A percentile compares a stretch with the other conserved stretches of the same genome.
Evolutionary conservation across 2,797 vertebrate species (phyloP).

Genomic region (Gymnoscopelus braueri): DNA sequence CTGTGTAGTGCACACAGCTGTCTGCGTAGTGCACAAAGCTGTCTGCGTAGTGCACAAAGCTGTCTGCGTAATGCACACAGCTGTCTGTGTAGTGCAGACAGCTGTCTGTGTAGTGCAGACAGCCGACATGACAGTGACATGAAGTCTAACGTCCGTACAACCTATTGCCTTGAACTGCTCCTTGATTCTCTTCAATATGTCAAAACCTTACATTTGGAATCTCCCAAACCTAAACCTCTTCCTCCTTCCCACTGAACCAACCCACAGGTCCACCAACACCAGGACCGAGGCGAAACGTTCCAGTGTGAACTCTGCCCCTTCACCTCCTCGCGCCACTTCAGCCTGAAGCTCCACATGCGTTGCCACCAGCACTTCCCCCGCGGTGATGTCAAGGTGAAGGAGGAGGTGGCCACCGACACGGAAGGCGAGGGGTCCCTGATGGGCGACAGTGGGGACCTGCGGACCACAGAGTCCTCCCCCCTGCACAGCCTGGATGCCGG

Average conservation of each 20-base stretch:
- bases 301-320: constrained; percentile 99
- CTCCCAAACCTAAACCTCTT: neutral
- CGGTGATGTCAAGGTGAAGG: constrained; percentile 96
- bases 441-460: constrained; percentile 85
- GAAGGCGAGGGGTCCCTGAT: constrained; percentile 90
- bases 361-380: constrained; percentile 99
- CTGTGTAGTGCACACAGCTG: no score
- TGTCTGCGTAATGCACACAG: no score
- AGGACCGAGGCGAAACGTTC: constrained; percentile 98
- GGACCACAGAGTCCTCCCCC: constrained; percentile 80
- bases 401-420: constrained; percentile 93
- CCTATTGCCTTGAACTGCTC: no score
- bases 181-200: no score
- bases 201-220: no score
- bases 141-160: no score
- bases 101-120: no score
- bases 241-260: constrained; percentile 17
- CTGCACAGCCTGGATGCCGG: constrained; percentile 68
- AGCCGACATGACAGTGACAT: no score
- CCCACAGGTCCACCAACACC: constrained; percentile 97
- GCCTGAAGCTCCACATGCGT: constrained; percentile 99
- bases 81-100: no score
- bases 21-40: no score
- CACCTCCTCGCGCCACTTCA: constrained; percentile 99
- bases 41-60: no score